Evolutionary conservation across 2,888 invertebrate genomes (phyloP).

Genomic region (Drosophila lacicola): DNA sequence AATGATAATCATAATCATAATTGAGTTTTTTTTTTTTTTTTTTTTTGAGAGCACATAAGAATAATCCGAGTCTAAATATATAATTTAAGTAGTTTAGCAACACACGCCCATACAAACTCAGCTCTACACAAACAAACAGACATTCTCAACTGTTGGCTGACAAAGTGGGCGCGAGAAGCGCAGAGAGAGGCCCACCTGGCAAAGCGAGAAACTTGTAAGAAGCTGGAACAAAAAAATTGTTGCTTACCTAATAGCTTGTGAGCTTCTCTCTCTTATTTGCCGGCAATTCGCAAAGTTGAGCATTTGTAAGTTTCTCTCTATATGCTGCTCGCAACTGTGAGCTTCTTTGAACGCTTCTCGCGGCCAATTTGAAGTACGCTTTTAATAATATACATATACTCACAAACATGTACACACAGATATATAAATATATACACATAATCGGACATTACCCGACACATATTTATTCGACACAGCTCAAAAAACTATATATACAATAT

Average conservation of each 20-base stretch:
- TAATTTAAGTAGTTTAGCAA: conserved; percentile 54
- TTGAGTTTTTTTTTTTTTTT: conserved; percentile 55
- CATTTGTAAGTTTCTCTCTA: neutral
- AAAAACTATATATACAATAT: conserved; percentile 26
- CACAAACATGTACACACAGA: conserved; percentile 19
- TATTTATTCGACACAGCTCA: conserved; percentile 28
- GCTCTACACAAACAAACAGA: conserved; percentile 1
- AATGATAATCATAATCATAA: conserved; percentile 67
- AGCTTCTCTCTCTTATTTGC: neutral
- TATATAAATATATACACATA: conserved; percentile 32
- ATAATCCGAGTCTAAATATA: conserved; percentile 46
- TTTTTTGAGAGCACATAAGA: conserved; percentile 72
- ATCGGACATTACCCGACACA: conserved; percentile 27
- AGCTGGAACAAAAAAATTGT: neutral
- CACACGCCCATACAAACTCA: conserved; percentile 6
- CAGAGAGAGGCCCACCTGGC: neutral
- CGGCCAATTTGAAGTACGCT: conserved; percentile 1
- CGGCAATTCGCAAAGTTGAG: neutral
- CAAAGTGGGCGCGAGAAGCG: conserved; percentile 5
- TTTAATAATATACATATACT: neutral
- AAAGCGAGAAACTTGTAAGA: neutral
- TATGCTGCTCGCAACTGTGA: no score
- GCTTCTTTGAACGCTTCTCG: conserved; percentile 3
- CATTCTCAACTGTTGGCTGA: conserved; percentile 6
- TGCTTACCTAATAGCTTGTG: neutral